These are phyloP conservation scores for Stomatorhinus ivindoensis DNA, from an alignment of 2,113 vertebrate genomes.

Conservation along the genomic window DNA sequence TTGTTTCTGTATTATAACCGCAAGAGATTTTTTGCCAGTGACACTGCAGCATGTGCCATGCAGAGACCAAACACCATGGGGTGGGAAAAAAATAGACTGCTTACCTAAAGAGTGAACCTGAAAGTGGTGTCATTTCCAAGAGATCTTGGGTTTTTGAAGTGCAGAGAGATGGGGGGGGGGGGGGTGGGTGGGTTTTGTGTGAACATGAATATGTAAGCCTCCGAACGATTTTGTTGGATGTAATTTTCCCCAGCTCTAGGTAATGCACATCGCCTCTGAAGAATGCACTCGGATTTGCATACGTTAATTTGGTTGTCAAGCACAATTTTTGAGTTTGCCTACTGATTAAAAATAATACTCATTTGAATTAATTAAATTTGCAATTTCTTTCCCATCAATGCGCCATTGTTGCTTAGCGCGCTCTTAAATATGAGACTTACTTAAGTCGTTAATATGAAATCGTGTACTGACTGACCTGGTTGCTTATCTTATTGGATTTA, in stretches of 20 bases:
- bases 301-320: conserved; percentile 47
- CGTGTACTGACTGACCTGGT: conserved; percentile 20
- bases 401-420: conserved; percentile 20
- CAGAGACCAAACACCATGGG: conserved; percentile 11
- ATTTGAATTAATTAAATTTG: conserved; percentile 44
- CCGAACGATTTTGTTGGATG: conserved; percentile 19
- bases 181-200: conserved; percentile 13
- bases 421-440: conserved; percentile 24
- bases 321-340: conserved; percentile 36
- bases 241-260: conserved; percentile 35
- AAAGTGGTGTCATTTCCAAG: conserved; percentile 23
- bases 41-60: not conserved
- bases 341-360: conserved; percentile 48
- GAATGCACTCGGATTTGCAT: conserved; percentile 36
- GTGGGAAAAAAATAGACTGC: conserved; percentile 6
- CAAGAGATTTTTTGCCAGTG: not conserved
- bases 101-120: conserved; percentile 14
- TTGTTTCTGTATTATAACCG: not conserved
- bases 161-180: conserved; percentile 23
- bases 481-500: not conserved
- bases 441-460: conserved; percentile 34
- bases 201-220: conserved; percentile 35
- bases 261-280: conserved; percentile 30
- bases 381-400: conserved; percentile 33
- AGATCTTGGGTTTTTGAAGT: conserved; percentile 17